A percentile compares a stretch with the other conserved stretches of the same genome.
phyloP scores from a whole-genome alignment of 2,113 vertebrate genomes.

The Chaenocephalus aceratus region DNA sequence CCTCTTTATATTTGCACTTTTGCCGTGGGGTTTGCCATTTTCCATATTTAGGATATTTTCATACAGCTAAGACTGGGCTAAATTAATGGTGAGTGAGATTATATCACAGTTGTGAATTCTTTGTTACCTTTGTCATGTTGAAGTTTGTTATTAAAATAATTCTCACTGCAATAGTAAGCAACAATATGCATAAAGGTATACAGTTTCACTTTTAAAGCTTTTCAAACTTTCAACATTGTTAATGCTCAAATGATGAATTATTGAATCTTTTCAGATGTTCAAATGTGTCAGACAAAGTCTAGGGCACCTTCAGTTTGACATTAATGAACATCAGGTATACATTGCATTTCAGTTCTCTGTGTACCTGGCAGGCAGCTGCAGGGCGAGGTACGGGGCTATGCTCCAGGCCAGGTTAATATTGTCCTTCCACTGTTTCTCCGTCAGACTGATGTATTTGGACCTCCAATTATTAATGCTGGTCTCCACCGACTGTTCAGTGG shows the following conservation, averaged over 20 bases:
- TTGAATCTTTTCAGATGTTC: background rate
- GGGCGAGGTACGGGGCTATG: conserved; percentile 94
- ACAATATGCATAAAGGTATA: background rate
- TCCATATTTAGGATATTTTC: no score
- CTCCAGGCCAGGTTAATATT: conserved; percentile 96
- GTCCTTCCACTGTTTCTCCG: conserved; percentile 98
- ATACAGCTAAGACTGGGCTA: no score
- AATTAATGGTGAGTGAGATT: no score
- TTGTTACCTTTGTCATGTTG: no score
- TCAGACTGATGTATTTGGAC: conserved; percentile 95
- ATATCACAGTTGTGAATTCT: no score
- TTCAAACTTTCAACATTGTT: background rate
- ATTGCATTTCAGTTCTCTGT: background rate
- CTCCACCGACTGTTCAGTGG: conserved; percentile 92
- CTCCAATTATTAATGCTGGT: conserved; percentile 97
- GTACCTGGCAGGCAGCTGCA: conserved; percentile 94
- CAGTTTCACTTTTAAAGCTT: background rate
- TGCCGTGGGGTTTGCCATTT: no score
- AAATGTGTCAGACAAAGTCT: background rate
- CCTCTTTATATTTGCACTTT: no score
- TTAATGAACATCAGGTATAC: background rate
- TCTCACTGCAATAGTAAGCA: background rate
- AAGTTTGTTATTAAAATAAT: background rate
- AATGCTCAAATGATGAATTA: background rate
- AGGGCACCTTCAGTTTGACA: background rate